Evolutionary conservation across 2,888 invertebrate species (phyloP).

Genomic region (Agelastica alni): DNA sequence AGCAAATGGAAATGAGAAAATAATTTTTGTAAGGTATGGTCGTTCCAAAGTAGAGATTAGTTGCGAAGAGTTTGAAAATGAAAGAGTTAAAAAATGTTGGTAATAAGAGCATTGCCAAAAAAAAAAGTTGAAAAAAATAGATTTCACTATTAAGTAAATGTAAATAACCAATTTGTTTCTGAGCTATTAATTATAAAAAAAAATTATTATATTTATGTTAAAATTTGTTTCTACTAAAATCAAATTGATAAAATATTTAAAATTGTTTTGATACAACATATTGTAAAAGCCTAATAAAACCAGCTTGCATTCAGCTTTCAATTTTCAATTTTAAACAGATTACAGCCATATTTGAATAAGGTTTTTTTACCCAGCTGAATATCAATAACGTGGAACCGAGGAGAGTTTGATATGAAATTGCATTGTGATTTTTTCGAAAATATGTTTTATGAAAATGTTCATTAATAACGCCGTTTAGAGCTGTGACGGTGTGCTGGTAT

Average conservation of each 20-base stretch:
- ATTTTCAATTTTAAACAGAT: slow-evolving; percentile 20
- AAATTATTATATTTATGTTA: too few relatives aligned
- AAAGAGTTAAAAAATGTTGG: too few relatives aligned
- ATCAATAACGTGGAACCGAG: slow-evolving; percentile 10
- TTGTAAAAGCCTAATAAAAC: neutral
- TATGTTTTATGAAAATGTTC: slow-evolving; percentile 8
- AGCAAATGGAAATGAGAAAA: slow-evolving; percentile 9
- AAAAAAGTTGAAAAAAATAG: too few relatives aligned
- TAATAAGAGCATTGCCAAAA: too few relatives aligned
- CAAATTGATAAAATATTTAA: too few relatives aligned
- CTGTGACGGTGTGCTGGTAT: too few relatives aligned
- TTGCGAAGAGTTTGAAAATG: too few relatives aligned
- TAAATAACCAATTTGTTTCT: too few relatives aligned
- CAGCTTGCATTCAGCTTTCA: slow-evolving; percentile 12
- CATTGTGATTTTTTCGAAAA: slow-evolving; percentile 8
- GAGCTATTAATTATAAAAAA: too few relatives aligned
- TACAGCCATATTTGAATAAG: slow-evolving; percentile 12
- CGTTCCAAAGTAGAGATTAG: too few relatives aligned
- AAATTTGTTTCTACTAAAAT: too few relatives aligned
- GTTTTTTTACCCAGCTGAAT: slow-evolving; percentile 11
- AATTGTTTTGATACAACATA: slow-evolving; percentile 1
- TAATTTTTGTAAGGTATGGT: neutral
- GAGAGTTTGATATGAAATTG: slow-evolving; percentile 4
- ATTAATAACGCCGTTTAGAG: neutral
- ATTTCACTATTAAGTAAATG: too few relatives aligned